Evolutionary conservation across 1,140 invertebrate species (phyloP).

Genomic region (Adelges cooleyi): DNA sequence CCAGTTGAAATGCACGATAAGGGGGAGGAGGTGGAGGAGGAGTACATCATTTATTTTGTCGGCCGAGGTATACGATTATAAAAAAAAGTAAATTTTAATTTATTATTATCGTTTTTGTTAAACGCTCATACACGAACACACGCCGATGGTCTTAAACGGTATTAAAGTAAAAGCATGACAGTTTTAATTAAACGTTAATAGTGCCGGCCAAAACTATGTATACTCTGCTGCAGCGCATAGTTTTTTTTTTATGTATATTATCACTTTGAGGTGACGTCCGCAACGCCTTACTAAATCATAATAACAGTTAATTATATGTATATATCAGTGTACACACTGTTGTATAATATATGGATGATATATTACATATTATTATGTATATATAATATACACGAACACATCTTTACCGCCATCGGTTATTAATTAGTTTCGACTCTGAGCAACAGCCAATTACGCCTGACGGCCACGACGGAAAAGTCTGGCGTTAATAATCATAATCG

Average conservation of each 20-base stretch:
- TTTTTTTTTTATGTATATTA: constrained; percentile 1
- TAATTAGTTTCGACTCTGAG: constrained; percentile 12
- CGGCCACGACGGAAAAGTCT: no score
- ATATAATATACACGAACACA: background rate
- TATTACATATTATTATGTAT: no score
- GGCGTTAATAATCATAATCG: no score
- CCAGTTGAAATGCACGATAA: no score
- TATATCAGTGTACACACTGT: background rate
- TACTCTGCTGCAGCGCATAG: background rate
- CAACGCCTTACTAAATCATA: constrained; percentile 22
- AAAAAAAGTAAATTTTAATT: background rate
- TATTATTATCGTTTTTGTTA: background rate
- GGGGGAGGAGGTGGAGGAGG: background rate
- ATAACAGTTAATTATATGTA: background rate
- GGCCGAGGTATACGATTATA: background rate
- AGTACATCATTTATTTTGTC: constrained; percentile 7
- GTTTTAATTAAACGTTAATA: constrained; percentile 22
- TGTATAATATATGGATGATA: background rate
- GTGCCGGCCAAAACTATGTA: background rate
- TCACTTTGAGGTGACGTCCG: constrained; percentile 20
- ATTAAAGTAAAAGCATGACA: background rate
- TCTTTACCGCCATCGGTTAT: background rate
- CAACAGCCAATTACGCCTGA: background rate
- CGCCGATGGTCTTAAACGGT: background rate
- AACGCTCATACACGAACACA: background rate